A percentile compares a stretch with the other conserved stretches of the same genome.
Evolutionary conservation across 64 coral and sea anemone species (phyloP).

Genomic region (Actinia tenebrosa): DNA sequence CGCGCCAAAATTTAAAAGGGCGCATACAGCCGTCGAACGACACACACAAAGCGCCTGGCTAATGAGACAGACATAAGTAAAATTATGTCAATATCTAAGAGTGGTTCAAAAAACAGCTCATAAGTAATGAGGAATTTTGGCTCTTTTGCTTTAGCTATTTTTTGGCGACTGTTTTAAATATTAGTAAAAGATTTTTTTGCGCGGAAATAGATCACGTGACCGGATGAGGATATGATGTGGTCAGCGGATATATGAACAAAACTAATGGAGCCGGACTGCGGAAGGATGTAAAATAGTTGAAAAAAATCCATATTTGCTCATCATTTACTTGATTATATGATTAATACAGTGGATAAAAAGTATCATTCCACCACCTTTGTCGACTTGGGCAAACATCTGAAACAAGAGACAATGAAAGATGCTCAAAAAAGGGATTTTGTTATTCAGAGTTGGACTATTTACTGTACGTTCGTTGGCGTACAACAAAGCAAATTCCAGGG

Average conservation of each 20-base stretch:
- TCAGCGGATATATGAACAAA: background rate
- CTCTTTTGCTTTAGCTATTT: background rate
- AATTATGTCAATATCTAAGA: too few relatives aligned
- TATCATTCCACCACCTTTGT: background rate
- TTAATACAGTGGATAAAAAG: background rate
- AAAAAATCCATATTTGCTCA: background rate
- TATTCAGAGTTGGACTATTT: slow-evolving; percentile 45
- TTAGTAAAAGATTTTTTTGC: background rate
- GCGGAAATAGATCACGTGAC: background rate
- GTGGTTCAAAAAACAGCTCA: too few relatives aligned
- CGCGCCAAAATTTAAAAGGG: background rate
- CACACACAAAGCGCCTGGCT: too few relatives aligned
- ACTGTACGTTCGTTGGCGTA: slow-evolving; percentile 66
- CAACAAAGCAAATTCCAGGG: slow-evolving; percentile 55
- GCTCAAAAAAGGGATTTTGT: slow-evolving; percentile 4
- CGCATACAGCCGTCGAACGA: too few relatives aligned
- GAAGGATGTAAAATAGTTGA: background rate
- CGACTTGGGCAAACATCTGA: background rate
- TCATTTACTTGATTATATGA: background rate
- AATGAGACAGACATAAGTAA: too few relatives aligned
- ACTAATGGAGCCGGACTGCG: background rate
- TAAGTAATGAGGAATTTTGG: background rate
- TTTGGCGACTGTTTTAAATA: background rate
- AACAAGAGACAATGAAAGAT: slow-evolving; percentile 19
- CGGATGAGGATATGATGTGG: background rate